Conservation (phyloP, 1,140 invertebrate genomes). For the Apocrypta bakeri region DNA sequence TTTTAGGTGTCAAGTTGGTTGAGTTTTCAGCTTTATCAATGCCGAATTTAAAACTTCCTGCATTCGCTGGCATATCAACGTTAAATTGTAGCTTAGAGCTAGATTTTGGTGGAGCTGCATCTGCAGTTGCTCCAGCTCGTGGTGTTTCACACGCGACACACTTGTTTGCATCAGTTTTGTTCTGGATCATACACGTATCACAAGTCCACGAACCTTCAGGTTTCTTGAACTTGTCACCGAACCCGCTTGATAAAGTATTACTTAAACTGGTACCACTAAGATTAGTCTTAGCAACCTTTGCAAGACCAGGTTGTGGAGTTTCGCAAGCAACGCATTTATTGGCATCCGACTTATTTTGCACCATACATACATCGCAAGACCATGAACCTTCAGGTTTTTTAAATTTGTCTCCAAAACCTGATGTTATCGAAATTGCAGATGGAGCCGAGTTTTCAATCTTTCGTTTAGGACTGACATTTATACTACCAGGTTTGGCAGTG, state of each 20-base stretch:
- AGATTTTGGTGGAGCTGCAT: constrained; percentile 53
- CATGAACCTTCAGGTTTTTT: constrained; percentile 74
- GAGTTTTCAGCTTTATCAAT: constrained; percentile 65
- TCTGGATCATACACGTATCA: constrained; percentile 77
- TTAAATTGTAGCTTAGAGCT: constrained; percentile 62
- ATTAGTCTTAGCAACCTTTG: background rate
- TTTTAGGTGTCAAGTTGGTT: constrained; percentile 26
- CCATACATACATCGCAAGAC: constrained; percentile 78
- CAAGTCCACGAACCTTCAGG: constrained; percentile 77
- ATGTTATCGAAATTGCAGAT: constrained; percentile 52
- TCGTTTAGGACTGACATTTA: constrained; percentile 57
- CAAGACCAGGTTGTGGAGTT: constrained; percentile 42
- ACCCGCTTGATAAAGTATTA: constrained; percentile 56
- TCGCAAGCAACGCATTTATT: constrained; percentile 77
- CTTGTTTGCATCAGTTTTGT: constrained; percentile 73
- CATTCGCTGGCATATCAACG: constrained; percentile 59
- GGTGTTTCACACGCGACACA: constrained; percentile 76
- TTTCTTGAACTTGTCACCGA: constrained; percentile 73
- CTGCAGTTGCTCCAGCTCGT: constrained; percentile 65
- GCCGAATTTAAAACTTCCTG: constrained; percentile 71
- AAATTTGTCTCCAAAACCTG: constrained; percentile 72
- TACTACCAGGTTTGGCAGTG: constrained; percentile 76
- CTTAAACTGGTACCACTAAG: background rate
- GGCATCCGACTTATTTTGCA: constrained; percentile 75
- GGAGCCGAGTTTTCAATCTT: constrained; percentile 38